A percentile compares a stretch with the other conserved stretches of the same genome.
Evolutionary conservation across 2,113 vertebrate species (phyloP).

Genomic region (Myanophis thanlyinensis): DNA sequence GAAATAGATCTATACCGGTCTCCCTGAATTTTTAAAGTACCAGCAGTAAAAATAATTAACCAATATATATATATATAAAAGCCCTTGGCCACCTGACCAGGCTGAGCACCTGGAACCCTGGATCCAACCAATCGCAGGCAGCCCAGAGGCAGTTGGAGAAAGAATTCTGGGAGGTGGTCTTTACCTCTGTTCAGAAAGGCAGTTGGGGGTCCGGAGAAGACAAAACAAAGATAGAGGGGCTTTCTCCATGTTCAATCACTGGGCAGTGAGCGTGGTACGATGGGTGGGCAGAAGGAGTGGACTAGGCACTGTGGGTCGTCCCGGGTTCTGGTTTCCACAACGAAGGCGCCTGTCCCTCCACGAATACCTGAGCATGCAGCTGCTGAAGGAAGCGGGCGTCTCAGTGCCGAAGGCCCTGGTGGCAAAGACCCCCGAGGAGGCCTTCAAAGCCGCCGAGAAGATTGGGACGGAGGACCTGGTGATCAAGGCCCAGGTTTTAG

Average conservation of each 20-base stretch:
- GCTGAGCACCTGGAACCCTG: background rate
- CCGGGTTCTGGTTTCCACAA: accelerated
- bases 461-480: constrained; percentile 94
- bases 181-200: background rate
- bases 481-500: constrained; percentile 97
- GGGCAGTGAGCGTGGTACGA: background rate
- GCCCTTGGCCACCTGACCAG: background rate
- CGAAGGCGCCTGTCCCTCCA: constrained; percentile 86
- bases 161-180: background rate
- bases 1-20: too few species aligned
- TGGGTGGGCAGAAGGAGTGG: background rate
- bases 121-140: background rate
- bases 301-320: accelerated
- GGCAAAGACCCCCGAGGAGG: constrained; percentile 88
- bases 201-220: background rate
- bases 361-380: constrained; percentile 93
- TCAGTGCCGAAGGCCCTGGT: constrained; percentile 84
- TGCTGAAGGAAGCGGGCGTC: constrained; percentile 91
- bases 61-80: too few species aligned
- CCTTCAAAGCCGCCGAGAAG: constrained; percentile 87
- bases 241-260: background rate
- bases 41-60: too few species aligned
- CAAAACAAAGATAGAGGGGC: too few species aligned
- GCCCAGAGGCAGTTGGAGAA: background rate
- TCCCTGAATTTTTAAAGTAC: too few species aligned